These are phyloP conservation scores for Cairina moschata DNA, from an alignment of 2,113 vertebrate species.

Conservation along the genomic window DNA sequence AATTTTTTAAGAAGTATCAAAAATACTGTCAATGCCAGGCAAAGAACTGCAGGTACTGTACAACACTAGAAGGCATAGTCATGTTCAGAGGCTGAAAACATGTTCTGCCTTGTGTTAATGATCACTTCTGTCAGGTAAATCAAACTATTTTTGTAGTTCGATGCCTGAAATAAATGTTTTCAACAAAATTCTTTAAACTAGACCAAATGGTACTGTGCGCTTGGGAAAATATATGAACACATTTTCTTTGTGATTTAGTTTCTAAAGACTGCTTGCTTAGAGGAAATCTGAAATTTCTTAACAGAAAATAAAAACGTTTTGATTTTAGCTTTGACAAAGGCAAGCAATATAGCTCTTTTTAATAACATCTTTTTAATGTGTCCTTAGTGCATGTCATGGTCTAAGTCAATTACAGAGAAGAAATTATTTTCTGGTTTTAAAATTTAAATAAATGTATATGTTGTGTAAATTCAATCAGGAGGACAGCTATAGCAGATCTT, in stretches of 20 bases:
- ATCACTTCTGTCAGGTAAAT: not conserved
- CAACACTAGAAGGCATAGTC: not conserved
- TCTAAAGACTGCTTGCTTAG: not conserved
- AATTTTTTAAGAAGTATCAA: not conserved
- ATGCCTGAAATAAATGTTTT: not conserved
- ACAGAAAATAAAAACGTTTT: not conserved
- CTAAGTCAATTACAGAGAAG: not conserved
- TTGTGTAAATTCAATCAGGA: not conserved
- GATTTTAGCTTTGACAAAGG: not conserved
- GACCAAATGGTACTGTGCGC: not conserved
- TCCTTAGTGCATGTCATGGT: not conserved
- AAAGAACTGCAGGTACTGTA: not conserved
- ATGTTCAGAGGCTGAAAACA: not conserved
- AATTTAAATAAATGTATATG: not conserved
- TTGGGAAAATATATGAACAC: not conserved
- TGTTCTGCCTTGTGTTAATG: not conserved
- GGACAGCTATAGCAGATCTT: not conserved
- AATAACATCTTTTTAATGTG: not conserved
- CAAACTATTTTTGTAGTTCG: not conserved
- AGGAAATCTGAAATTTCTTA: not conserved
- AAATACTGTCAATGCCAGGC: not conserved
- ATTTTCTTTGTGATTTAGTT: not conserved
- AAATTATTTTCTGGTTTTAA: conserved; percentile 2
- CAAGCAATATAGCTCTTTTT: not conserved
- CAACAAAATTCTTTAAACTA: not conserved